Percentiles rank a stretch among this genome's conserved stretches.
phyloP scores from a whole-genome alignment of 92 coral and sea anemone species.

The Ricordea florida region DNA sequence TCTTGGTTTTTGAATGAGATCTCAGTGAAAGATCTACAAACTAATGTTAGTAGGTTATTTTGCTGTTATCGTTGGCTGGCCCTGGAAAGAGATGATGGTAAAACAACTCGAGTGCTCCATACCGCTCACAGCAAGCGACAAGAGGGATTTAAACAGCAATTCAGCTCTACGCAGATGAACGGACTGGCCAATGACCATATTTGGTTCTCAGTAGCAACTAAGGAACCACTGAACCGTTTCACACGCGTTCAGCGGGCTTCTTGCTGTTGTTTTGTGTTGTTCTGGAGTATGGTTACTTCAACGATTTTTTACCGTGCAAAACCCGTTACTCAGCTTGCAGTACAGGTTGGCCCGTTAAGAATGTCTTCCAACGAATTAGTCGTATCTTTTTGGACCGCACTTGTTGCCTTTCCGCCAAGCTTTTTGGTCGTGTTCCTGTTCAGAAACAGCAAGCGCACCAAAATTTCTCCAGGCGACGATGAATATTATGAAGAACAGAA shows the following conservation, averaged over 20 bases:
- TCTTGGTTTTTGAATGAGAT: conserved; percentile 73
- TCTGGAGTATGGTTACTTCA: conserved; percentile 64
- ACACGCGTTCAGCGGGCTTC: conserved; percentile 78
- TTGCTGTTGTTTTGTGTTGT: conserved; percentile 63
- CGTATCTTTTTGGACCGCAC: background rate
- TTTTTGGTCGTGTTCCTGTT: conserved; percentile 1
- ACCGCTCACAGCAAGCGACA: background rate
- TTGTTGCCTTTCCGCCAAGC: conserved; percentile 2
- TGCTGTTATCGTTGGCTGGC: conserved; percentile 67
- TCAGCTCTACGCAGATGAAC: conserved; percentile 4
- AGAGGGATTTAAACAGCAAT: background rate
- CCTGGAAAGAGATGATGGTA: conserved; percentile 50
- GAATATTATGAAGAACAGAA: background rate
- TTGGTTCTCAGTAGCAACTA: conserved; percentile 71
- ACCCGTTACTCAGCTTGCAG: conserved; percentile 18
- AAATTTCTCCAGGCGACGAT: background rate
- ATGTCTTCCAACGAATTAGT: conserved; percentile 5
- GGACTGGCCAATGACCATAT: conserved; percentile 67
- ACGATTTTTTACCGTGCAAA: conserved; percentile 60
- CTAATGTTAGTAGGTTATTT: conserved; percentile 49
- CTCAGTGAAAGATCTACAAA: conserved; percentile 43
- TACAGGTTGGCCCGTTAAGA: conserved; percentile 62
- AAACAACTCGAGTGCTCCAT: conserved; percentile 23
- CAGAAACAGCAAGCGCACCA: background rate
- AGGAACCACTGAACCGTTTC: conserved; percentile 51